Base-by-base conservation (phyloP, 2,113 vertebrate genomes). In the Sinosuthora webbiana region DNA sequence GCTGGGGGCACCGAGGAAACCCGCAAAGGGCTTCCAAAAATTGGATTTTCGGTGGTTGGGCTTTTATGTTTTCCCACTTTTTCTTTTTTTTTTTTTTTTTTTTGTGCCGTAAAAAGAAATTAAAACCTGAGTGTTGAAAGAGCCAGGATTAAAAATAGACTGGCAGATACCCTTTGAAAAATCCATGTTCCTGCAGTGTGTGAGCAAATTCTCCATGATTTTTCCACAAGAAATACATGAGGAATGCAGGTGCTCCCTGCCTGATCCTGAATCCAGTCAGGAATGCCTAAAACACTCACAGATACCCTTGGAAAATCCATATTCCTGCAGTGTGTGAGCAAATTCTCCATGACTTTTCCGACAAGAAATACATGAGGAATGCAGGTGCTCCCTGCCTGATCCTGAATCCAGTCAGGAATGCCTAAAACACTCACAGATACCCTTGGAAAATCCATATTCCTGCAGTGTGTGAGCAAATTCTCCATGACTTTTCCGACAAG, bases 211-310 rank as follows among this genome's bases (percentile, higher is more conserved):
- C 7, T 24, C 47, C 20, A 2, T 5, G 23, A 14, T 2, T 68
- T 63, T 65, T 49, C 37, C 35, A 27, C 3, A 13, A 8, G 42
- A 39, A 8, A 27, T 11, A 13, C 5, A 0, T 2, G 3, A 33
- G 63, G 30, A 67, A 27, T 4, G 27, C 24, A 1, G 22, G 7
- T 52, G 35, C 30, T 28, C 45, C 13, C 5, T 11, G 49, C 31
- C 27, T 5, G 10, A n/a, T 30, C 47, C 47, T 5, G 3, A 53
- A 3, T 11, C 0, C 0, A 23, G 3, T 1, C 39, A 37, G 25
- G 12, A 65, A 44, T 28, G 11, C 22, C 57, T 19, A 33, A 55
- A 73, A n/a, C 14, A 28, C 3, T 21, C 20, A 45, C 45, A 45
- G 45, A 45, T 11, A 45, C 7, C 22, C 22, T 23, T 47, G 23